These are phyloP conservation scores for Cisticola juncidis DNA, from an alignment of 2,113 vertebrate genomes.

Conservation along the genomic window DNA sequence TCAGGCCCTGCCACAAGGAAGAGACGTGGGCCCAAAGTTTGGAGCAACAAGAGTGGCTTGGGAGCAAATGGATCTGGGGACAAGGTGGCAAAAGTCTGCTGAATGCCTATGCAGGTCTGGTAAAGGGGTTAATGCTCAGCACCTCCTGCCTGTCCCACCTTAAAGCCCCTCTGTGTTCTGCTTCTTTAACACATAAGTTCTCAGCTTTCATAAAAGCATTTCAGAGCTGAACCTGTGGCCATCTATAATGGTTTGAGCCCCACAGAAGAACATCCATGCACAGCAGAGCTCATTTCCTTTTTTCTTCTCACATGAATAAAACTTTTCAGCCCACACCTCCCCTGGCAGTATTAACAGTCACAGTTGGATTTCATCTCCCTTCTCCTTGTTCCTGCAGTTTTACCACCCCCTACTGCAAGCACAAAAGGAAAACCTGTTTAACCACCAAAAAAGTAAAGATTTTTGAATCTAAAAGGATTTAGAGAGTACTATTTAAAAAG, in stretches of 20 bases:
- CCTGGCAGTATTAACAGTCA: background rate
- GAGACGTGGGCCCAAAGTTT: rapidly evolving
- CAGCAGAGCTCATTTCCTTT: background rate
- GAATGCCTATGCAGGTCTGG: rapidly evolving
- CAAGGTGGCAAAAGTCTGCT: background rate
- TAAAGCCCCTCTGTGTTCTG: rapidly evolving
- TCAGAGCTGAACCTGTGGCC: background rate
- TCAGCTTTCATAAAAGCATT: background rate
- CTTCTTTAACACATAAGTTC: rapidly evolving
- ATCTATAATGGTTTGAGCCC: background rate
- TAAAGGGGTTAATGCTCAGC: background rate
- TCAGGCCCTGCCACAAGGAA: background rate
- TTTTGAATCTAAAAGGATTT: background rate
- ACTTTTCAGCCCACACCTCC: background rate
- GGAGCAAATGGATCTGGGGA: rapidly evolving
- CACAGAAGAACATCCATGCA: rapidly evolving
- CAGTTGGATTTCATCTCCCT: background rate
- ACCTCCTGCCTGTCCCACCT: rapidly evolving
- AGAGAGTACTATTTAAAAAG: rapidly evolving
- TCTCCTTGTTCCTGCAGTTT: background rate
- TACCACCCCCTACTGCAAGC: background rate
- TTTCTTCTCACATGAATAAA: background rate
- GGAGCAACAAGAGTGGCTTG: background rate
- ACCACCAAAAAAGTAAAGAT: rapidly evolving
- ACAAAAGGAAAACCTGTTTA: background rate